These are phyloP conservation scores for Isoperla grammatica DNA, from an alignment of 2,888 invertebrate genomes.

Conservation along the genomic window DNA sequence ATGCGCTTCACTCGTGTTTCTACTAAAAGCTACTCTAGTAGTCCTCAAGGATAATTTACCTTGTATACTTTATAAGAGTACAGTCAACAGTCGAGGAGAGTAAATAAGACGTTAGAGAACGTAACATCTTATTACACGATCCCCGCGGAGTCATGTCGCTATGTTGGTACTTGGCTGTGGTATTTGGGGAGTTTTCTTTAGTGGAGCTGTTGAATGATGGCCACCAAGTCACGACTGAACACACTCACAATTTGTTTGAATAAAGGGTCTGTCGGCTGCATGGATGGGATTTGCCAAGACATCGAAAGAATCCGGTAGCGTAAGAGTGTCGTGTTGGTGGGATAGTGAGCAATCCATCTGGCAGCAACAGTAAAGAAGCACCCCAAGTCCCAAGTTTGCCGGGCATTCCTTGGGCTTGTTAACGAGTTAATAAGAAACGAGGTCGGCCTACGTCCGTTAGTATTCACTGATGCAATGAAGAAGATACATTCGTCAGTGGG, in stretches of 20 bases:
- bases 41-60: too few species aligned
- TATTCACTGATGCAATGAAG: too few species aligned
- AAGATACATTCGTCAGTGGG: too few species aligned
- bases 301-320: slow-evolving; percentile 1
- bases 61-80: too few species aligned
- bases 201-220: slow-evolving; percentile 6
- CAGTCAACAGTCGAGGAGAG: too few species aligned
- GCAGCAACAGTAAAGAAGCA: neutral
- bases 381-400: too few species aligned
- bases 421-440: slow-evolving; percentile 3
- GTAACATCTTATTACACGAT: too few species aligned
- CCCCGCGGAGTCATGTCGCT: neutral
- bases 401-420: neutral
- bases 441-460: too few species aligned
- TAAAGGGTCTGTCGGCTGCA: neutral
- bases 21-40: too few species aligned
- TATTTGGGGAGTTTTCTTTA: slow-evolving; percentile 14
- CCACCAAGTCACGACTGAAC: slow-evolving; percentile 7
- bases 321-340: neutral
- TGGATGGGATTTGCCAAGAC: neutral
- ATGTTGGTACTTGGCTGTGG: neutral
- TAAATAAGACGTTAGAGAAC: too few species aligned
- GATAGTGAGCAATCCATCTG: neutral
- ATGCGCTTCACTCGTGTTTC: too few species aligned
- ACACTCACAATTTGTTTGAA: slow-evolving; percentile 14